These are phyloP conservation scores for Typhlichthys eigenmanni DNA, from an alignment of 2,797 vertebrate species.

Conservation along the genomic window DNA sequence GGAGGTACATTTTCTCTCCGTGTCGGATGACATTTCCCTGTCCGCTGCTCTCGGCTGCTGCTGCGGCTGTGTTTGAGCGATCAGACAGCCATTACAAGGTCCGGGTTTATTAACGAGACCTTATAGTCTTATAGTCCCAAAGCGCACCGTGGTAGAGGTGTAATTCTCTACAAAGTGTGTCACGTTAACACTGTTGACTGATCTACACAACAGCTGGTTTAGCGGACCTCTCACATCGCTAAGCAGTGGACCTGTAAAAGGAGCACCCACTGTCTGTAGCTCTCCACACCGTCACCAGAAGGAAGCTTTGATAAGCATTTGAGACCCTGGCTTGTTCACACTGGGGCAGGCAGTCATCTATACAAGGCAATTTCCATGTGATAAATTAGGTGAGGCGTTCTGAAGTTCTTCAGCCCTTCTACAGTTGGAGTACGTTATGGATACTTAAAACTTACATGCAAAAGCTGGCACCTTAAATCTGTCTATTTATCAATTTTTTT, in stretches of 20 bases:
- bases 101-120: constrained; percentile 95
- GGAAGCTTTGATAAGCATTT: constrained; percentile 80
- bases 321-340: constrained; percentile 46
- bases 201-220: constrained; percentile 93
- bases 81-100: constrained; percentile 90
- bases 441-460: constrained; percentile 23
- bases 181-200: constrained; percentile 91
- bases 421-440: constrained; percentile 40
- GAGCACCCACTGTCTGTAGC: constrained; percentile 82
- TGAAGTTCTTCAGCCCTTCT: constrained; percentile 73
- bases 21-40: constrained; percentile 89
- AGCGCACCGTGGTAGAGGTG: constrained; percentile 85
- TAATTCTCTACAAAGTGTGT: constrained; percentile 91
- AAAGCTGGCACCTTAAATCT: neutral
- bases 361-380: constrained; percentile 87
- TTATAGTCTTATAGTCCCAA: constrained; percentile 86
- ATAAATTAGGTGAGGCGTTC: constrained; percentile 86
- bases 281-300: constrained; percentile 79
- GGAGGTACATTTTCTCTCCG: constrained; percentile 82
- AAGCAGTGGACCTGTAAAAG: constrained; percentile 84
- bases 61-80: constrained; percentile 89
- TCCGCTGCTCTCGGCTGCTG: constrained; percentile 65
- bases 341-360: constrained; percentile 81
- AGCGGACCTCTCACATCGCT: constrained; percentile 83
- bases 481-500: neutral